A percentile compares a stretch with the other conserved stretches of the same genome.
Conservation (phyloP, 2,888 invertebrate genomes). For the Ornithoptera alexandrae region DNA sequence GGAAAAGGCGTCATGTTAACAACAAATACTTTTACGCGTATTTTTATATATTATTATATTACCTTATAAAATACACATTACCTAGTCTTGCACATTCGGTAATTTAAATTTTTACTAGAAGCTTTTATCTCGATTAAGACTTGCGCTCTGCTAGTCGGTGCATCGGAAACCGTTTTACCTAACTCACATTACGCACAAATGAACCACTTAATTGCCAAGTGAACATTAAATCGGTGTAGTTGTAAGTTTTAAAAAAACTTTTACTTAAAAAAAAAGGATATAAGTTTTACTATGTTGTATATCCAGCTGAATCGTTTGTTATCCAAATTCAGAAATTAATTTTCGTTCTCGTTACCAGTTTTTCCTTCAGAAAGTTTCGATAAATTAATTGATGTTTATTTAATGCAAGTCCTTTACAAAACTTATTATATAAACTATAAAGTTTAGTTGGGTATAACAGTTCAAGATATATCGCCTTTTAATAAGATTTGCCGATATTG, state of each 20-base stretch:
- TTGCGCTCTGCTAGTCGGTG: background rate
- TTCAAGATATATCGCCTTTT: slow-evolving; percentile 22
- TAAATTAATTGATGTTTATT: too few relatives aligned
- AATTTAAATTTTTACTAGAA: background rate
- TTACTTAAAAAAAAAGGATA: background rate
- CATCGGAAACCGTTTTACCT: slow-evolving; percentile 2
- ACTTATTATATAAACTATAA: slow-evolving; percentile 5
- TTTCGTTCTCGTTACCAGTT: too few relatives aligned
- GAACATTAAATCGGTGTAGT: background rate
- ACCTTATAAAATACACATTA: too few relatives aligned
- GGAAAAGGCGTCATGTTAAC: too few relatives aligned
- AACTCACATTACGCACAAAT: background rate
- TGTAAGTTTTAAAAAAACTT: background rate
- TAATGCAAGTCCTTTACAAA: background rate
- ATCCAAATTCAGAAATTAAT: too few relatives aligned
- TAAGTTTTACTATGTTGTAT: too few relatives aligned
- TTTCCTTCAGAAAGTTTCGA: too few relatives aligned
- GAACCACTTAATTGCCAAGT: background rate
- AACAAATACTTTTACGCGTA: too few relatives aligned
- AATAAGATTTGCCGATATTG: slow-evolving; percentile 28
- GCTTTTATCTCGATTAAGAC: background rate
- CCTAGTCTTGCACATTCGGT: background rate
- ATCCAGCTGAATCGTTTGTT: too few relatives aligned
- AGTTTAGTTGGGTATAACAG: slow-evolving; percentile 13
- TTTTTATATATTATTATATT: too few relatives aligned